These are phyloP conservation scores for Cavia porcellus DNA, from an alignment of 2,113 vertebrate genomes.

Conservation along the genomic window DNA sequence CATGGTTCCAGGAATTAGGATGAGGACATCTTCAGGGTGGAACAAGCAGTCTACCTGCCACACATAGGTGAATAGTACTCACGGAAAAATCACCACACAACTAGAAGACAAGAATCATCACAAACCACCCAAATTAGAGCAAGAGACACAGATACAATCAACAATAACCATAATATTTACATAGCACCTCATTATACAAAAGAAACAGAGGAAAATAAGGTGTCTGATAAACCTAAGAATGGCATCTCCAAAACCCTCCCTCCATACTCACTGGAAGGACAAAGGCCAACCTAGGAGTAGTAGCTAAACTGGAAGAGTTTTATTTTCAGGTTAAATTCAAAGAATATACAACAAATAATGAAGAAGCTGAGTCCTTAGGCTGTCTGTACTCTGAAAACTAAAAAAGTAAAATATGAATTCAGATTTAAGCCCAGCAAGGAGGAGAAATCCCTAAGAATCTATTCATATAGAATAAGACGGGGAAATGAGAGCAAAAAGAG, in stretches of 20 bases:
- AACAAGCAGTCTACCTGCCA: not conserved
- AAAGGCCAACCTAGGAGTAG: not conserved
- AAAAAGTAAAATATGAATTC: not conserved
- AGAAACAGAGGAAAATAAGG: not conserved
- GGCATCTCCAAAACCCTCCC: not conserved
- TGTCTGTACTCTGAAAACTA: not conserved
- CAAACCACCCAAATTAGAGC: not conserved
- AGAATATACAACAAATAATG: not conserved
- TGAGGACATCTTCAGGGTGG: not conserved
- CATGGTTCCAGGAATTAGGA: not conserved
- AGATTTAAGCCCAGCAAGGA: not conserved
- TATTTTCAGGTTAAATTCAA: not conserved
- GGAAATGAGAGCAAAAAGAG: not conserved
- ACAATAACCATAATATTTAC: not conserved
- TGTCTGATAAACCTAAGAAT: not conserved
- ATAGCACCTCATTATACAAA: not conserved
- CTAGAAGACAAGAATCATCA: not conserved
- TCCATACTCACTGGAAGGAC: not conserved
- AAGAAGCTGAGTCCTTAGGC: not conserved
- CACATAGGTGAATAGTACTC: not conserved
- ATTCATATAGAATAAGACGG: not conserved
- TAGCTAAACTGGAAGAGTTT: not conserved
- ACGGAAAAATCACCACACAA: constrained; percentile 20
- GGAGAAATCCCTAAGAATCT: not conserved
- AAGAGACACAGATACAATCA: not conserved